A percentile compares a stretch with the other conserved stretches of the same genome.
Conservation (phyloP, 92 coral and sea anemone genomes). For the Micromussa lordhowensis region DNA sequence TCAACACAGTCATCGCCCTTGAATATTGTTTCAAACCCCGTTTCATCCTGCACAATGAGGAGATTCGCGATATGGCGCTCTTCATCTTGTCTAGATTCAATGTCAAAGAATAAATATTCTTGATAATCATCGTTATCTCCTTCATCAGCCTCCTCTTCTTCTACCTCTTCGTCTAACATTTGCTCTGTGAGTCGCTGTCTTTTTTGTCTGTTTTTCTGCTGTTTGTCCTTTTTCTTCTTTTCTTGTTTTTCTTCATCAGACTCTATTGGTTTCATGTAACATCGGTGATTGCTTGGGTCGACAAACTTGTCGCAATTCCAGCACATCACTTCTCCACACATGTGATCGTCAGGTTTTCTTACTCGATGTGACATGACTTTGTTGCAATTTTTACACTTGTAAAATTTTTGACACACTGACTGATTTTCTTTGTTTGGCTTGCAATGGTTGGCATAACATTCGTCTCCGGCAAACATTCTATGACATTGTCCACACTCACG, state of each 20-base stretch:
- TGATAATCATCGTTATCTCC: slow-evolving; percentile 11
- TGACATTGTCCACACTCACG: slow-evolving; percentile 29
- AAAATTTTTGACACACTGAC: background rate
- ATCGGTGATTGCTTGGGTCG: background rate
- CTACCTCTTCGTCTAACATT: background rate
- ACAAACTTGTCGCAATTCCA: slow-evolving; percentile 3
- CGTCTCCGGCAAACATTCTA: slow-evolving; percentile 32
- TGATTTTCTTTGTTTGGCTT: background rate
- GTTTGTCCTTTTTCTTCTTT: background rate
- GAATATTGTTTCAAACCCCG: slow-evolving; percentile 39
- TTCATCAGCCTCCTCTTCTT: background rate
- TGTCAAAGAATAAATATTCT: slow-evolving; percentile 43
- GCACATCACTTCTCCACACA: slow-evolving; percentile 1
- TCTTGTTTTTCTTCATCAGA: background rate
- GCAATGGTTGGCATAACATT: slow-evolving; percentile 24
- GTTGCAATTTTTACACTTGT: background rate
- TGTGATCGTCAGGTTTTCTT: background rate
- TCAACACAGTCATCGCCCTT: slow-evolving; percentile 38
- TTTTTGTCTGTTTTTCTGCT: background rate
- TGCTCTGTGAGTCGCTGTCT: background rate
- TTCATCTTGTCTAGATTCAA: slow-evolving; percentile 54
- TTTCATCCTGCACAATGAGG: slow-evolving; percentile 35
- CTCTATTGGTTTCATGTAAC: slow-evolving; percentile 2
- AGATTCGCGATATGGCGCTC: slow-evolving; percentile 47
- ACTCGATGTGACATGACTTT: background rate